Base-by-base conservation (phyloP, 2,797 vertebrate genomes). In the Pitangus sulphuratus region DNA sequence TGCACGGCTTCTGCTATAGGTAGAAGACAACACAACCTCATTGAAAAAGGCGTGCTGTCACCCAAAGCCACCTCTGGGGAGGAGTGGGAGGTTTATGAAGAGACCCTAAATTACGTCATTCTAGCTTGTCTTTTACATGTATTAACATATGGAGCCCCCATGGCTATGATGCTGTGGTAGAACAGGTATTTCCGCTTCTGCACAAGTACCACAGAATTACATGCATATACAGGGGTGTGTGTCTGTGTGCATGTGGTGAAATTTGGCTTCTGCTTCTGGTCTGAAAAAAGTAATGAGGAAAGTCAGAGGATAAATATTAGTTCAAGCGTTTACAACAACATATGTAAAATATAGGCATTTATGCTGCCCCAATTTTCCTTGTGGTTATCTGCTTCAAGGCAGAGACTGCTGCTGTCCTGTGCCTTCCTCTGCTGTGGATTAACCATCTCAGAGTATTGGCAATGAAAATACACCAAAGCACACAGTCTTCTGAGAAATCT, bases 201-300 rank as follows among this genome's bases (percentile, higher is more conserved):
- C 37, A 42, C 12, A 40, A 10, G 33, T 44, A 22, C 60, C 21
- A 12, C 2, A 40, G 64, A 80, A 70, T 28, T 54, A 24, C 5
- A 10, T 3, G 4, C 28, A 11, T 37, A 3, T 26, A 1, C 12
- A 7, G 4, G 2, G 4, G 61, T 44, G 61, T 22, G 2, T 45
- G 12, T 14, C 11, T 12, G 9, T 11, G 9, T 75, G 19, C 11
- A 22, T n/a, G 12, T 50, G 24, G 14, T 51, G 28, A 47, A 15
- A 69, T 47, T 71, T 80, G 26, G 8, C 20, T 86, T 89, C 51
- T 89, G 39, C 15, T 68, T 89, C 68, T 79, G 25, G 6, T 60
- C 21, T 92, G 70, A 80, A 84, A 70, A 28, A 88, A 26, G 18
- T 44, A 58, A 79, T 3, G 40, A 20, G 42, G 40, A 74, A 19